Percentiles rank a stretch among this genome's conserved stretches.
These are phyloP conservation scores for Elymnias hypermnestra DNA, from an alignment of 1,140 invertebrate species.

Conservation along the genomic window DNA sequence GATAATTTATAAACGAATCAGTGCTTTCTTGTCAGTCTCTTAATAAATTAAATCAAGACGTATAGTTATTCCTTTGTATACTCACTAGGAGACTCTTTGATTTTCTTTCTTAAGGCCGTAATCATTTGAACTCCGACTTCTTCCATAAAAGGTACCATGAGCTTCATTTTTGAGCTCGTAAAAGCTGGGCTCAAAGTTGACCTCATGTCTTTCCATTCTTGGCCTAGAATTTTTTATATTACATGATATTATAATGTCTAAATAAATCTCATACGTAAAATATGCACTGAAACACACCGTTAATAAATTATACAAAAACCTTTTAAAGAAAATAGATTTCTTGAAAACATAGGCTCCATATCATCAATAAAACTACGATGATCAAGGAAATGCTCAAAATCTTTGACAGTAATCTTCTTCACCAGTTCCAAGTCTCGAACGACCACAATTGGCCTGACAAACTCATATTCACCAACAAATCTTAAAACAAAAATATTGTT, in stretches of 20 bases:
- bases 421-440: constrained; percentile 19
- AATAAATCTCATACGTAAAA: too few species aligned
- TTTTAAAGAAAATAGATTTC: constrained; percentile 19
- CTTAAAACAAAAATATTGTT: background rate
- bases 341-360: constrained; percentile 14
- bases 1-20: too few species aligned
- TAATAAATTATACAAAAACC: too few species aligned
- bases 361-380: constrained; percentile 12
- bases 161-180: too few species aligned
- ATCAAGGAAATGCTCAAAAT: constrained; percentile 18
- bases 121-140: constrained; percentile 49
- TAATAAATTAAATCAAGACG: too few species aligned
- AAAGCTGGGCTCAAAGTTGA: constrained; percentile 77
- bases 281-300: too few species aligned
- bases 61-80: too few species aligned
- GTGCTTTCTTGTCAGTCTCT: too few species aligned
- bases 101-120: too few species aligned
- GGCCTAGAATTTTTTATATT: constrained; percentile 46
- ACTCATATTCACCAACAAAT: constrained; percentile 21
- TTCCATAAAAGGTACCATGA: constrained; percentile 54
- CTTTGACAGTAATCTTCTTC: constrained; percentile 17
- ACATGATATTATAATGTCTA: too few species aligned
- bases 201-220: constrained; percentile 78
- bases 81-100: too few species aligned
- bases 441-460: constrained; percentile 4